These are phyloP conservation scores for Lithobates pipiens DNA, from an alignment of 2,797 vertebrate species.

Conservation along the genomic window DNA sequence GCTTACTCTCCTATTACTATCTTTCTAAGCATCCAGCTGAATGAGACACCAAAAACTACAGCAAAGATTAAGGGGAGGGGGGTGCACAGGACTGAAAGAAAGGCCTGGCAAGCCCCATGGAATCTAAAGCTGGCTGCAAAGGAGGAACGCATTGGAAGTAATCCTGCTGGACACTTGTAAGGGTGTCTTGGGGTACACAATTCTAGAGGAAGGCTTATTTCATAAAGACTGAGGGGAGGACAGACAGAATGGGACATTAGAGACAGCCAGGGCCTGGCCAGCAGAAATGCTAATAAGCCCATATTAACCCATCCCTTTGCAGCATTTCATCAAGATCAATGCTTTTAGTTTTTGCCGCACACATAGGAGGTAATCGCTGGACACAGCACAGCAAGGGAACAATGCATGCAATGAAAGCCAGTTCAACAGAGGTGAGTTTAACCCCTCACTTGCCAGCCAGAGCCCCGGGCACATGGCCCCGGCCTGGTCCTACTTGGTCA, in stretches of 20 bases:
- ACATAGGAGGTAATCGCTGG: constrained; percentile 74
- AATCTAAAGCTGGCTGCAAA: constrained; percentile 21
- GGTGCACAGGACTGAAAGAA: constrained; percentile 36
- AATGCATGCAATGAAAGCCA: constrained; percentile 29
- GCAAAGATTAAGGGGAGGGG: constrained; percentile 51
- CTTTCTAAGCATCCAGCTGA: constrained; percentile 63
- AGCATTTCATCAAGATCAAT: constrained; percentile 75
- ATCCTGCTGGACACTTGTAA: constrained; percentile 41
- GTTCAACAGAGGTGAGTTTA: constrained; percentile 25
- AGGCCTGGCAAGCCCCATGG: constrained; percentile 29
- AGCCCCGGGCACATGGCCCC: background rate
- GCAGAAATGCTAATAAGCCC: constrained; percentile 81
- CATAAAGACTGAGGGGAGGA: background rate
- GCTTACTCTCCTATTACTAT: constrained; percentile 76
- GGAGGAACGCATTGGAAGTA: constrained; percentile 45
- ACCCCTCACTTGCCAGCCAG: background rate
- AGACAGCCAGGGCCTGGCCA: constrained; percentile 55
- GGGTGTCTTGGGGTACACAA: constrained; percentile 25
- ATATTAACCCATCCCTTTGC: constrained; percentile 80
- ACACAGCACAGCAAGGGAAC: constrained; percentile 62
- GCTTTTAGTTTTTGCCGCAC: constrained; percentile 67
- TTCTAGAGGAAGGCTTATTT: background rate
- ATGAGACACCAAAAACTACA: constrained; percentile 66
- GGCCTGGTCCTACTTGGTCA: background rate
- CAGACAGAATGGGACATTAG: background rate